Conservation (phyloP, 2,888 invertebrate species). For the Lamproptera curius region DNA sequence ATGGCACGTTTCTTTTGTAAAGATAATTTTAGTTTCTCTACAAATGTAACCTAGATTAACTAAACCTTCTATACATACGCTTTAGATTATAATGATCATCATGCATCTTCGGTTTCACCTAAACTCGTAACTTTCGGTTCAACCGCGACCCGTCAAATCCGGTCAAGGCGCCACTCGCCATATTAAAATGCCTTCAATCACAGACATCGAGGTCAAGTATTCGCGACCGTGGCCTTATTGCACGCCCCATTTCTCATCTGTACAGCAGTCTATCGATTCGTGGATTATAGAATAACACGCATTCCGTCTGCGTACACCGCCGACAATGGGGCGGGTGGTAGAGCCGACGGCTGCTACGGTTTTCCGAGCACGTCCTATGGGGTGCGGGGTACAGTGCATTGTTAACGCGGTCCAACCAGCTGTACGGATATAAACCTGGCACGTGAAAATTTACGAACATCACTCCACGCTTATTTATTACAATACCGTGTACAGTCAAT, state of each 20-base stretch:
- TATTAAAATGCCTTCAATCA: not conserved
- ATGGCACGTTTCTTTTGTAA: too few species aligned
- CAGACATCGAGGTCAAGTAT: not conserved
- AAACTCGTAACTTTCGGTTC: too few species aligned
- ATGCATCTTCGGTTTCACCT: too few species aligned
- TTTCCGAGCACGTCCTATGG: slow-evolving; percentile 19
- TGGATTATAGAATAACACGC: slow-evolving; percentile 14
- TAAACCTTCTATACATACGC: too few species aligned
- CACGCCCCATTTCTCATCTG: not conserved
- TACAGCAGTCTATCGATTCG: not conserved
- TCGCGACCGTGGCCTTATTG: not conserved
- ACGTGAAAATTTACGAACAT: not conserved
- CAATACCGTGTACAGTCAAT: not conserved
- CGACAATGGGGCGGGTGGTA: not conserved
- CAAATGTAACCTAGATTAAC: too few species aligned
- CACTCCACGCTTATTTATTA: not conserved
- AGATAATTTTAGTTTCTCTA: too few species aligned
- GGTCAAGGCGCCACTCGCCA: not conserved
- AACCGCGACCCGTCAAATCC: not conserved
- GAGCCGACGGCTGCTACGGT: slow-evolving; percentile 7
- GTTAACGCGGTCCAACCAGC: slow-evolving; percentile 3
- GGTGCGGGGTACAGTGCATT: slow-evolving; percentile 1
- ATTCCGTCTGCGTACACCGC: slow-evolving; percentile 5
- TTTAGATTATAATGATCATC: too few species aligned
- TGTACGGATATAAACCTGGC: slow-evolving; percentile 1